A percentile compares a stretch with the other conserved stretches of the same genome.
These are phyloP conservation scores for Penaeus monodon DNA, from an alignment of 2,888 invertebrate species.

Conservation along the genomic window DNA sequence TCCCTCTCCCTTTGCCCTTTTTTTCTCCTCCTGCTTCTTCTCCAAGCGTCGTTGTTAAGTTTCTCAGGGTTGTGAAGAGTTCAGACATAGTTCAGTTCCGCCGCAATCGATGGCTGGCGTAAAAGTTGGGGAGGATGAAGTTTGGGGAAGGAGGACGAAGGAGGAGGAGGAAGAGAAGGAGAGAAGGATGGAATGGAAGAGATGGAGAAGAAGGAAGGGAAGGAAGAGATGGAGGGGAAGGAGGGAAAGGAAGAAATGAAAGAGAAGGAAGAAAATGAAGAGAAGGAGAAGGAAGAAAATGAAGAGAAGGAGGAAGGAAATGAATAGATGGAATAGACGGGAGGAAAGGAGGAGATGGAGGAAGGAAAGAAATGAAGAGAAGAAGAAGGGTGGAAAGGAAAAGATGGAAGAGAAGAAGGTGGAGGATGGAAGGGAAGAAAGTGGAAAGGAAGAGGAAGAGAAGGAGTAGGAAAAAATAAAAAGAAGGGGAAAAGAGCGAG, in stretches of 20 bases:
- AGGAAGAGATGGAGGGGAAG: background rate
- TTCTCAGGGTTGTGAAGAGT: too few relatives aligned
- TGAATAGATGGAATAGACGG: background rate
- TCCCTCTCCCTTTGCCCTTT: background rate
- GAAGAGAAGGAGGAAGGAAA: background rate
- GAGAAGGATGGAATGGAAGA: background rate
- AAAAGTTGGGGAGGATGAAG: background rate
- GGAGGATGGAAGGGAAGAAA: background rate
- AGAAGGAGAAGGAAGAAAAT: background rate
- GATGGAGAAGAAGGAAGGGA: too few relatives aligned
- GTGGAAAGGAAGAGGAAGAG: background rate
- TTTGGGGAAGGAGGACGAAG: background rate
- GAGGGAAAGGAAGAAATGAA: background rate
- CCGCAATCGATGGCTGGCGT: background rate
- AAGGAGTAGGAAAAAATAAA: background rate
- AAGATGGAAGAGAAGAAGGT: too few relatives aligned
- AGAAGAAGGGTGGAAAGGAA: background rate
- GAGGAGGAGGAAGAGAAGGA: background rate
- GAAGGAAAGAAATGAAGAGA: background rate
- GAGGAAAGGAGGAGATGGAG: background rate
- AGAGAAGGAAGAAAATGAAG: background rate
- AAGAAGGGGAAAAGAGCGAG: background rate
- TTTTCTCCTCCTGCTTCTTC: background rate
- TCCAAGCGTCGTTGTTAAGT: too few relatives aligned
- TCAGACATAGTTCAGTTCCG: too few relatives aligned